These are phyloP conservation scores for Cerastis rubricosa DNA, from an alignment of 2,888 invertebrate species.

Conservation along the genomic window DNA sequence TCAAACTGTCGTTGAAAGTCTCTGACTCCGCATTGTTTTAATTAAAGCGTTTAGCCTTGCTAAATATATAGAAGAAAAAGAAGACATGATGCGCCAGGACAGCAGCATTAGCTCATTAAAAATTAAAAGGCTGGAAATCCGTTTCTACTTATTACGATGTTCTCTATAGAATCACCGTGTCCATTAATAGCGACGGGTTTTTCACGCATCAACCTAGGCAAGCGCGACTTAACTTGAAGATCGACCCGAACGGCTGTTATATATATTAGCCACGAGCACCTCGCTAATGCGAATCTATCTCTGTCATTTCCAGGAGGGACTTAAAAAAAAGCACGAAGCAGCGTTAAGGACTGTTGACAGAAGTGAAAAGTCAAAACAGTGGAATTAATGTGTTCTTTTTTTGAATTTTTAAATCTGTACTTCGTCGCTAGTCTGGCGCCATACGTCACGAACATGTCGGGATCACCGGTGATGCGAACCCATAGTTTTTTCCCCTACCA, in stretches of 20 bases:
- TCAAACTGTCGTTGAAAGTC: background rate
- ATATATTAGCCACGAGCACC: background rate
- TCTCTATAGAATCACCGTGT: background rate
- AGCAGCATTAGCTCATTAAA: too few relatives aligned
- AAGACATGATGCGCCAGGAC: background rate
- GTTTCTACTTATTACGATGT: background rate
- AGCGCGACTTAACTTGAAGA: background rate
- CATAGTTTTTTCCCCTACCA: too few relatives aligned
- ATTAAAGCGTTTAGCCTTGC: background rate
- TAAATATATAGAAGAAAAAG: background rate
- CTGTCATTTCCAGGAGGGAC: background rate
- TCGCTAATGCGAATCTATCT: background rate
- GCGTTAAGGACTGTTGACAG: too few relatives aligned
- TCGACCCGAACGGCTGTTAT: background rate
- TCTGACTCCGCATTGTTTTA: background rate
- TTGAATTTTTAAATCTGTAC: too few relatives aligned
- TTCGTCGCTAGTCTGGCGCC: too few relatives aligned
- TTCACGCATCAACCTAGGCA: background rate
- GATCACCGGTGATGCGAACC: too few relatives aligned
- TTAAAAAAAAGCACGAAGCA: conserved; percentile 6
- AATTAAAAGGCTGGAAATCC: background rate
- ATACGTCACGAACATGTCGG: too few relatives aligned
- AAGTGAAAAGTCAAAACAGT: too few relatives aligned
- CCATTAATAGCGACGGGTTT: background rate
- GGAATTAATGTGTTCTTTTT: too few relatives aligned